Evolutionary conservation across 2,113 vertebrate species (phyloP), one percentile per base, ranked within the genome.

Genomic region (Verasper variegatus): DNA sequence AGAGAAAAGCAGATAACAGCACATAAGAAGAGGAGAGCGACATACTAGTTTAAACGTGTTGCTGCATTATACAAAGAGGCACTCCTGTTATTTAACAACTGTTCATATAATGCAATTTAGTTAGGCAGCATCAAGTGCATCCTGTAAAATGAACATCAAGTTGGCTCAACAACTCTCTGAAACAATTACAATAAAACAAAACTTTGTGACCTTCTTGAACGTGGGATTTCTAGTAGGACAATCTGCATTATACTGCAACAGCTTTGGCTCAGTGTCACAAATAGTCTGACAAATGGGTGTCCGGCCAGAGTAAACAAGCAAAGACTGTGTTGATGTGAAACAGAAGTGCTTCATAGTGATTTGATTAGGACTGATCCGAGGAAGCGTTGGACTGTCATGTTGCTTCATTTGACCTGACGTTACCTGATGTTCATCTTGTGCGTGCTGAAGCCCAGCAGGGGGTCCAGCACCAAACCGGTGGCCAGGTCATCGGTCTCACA

Each of bases 391-490:
- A 10, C 2, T 20, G 42, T 60, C 21, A 11, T 3, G 9, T 0
- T 3, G 52, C 21, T 37, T n/a, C 21, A n/a, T 1, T 35, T 45
- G 17, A 67, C 60, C 47, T 18, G 47, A 15, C 1, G 12, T 83
- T 91, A 99, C 98, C 97, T 99, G 94, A 98, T 98, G 93, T 98
- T 99, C 98, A 99, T 99, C 94, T 99, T 99, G 90, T 99, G 98
- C 81, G 97, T 98, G 89, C 97, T 98, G 95, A 99, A 99, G 86
- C 97, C 96, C 95, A 99, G 92, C 88, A 99, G 95, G 45, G 98
- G 98, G 90, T 99, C 98, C 94, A 99, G 95, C 94, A 99, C 97
- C 95, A 99, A 94, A 86, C 98, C 96, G 86, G 98, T 99, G 84
- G 98, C 97, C 94, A 99, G 94, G 92, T 99, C 98, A 93, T 99